phyloP scores from a whole-genome alignment of 1,140 invertebrate genomes.

The Protaetia brevitarsis region DNA sequence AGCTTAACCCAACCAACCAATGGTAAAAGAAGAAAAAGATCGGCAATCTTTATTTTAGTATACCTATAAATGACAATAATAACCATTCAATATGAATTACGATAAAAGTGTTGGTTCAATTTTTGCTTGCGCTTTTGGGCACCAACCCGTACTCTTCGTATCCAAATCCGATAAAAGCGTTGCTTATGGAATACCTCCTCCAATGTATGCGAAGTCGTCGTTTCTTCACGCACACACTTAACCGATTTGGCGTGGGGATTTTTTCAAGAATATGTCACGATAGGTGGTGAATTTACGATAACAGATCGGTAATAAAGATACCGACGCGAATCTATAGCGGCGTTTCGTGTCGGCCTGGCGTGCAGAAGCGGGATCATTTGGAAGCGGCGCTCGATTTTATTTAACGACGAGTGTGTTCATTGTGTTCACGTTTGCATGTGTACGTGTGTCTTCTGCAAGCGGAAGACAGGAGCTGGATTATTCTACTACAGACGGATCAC shows the following conservation, averaged over 20 bases:
- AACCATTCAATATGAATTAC: no score
- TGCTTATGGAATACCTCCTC: no score
- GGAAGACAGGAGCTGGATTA: background rate
- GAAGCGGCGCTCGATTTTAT: background rate
- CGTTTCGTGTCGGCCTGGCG: background rate
- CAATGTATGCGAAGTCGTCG: background rate
- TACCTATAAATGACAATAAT: no score
- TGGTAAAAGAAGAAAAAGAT: no score
- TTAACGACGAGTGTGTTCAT: no score
- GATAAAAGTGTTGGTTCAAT: no score
- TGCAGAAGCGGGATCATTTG: conserved; percentile 9
- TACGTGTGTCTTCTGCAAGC: background rate
- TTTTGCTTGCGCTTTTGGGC: no score
- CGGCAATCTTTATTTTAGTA: no score
- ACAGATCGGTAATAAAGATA: conserved; percentile 18
- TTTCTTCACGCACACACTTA: conserved; percentile 10
- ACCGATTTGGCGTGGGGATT: background rate
- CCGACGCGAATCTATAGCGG: background rate
- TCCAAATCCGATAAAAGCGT: no score
- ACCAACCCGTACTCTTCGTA: no score
- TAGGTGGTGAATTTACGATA: conserved; percentile 18
- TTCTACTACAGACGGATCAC: background rate
- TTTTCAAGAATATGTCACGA: conserved; percentile 16
- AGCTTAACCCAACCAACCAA: no score
- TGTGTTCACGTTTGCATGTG: background rate